Evolutionary conservation across 1,140 invertebrate species (phyloP), one percentile per base, ranked within the genome.

Genomic region (Drosophila ogumai): DNA sequence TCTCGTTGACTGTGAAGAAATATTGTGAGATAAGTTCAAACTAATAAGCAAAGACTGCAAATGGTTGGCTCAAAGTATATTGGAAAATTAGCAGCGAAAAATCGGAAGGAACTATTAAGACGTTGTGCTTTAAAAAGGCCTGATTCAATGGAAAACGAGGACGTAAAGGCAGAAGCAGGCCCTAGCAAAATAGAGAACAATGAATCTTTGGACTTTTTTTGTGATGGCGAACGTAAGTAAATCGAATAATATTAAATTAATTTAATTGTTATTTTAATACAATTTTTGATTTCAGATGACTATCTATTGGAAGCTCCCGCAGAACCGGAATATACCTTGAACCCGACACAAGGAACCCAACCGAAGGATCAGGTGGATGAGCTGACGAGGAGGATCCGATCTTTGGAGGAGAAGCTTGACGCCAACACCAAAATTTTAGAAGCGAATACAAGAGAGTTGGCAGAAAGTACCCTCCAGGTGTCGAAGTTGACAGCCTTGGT

Each of bases 401-500:
- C 28, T 19, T 34, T 52, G 31, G 49, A 52, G 12, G 31, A 19
- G 0, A 52, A 19, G 10, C 49, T 52, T 8, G 28, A 52, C n/a
- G n/a, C n/a, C 10, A 52, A 52, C 31, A 34, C n/a, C 10, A 52
- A 34, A 13, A 19, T 34, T 19, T 52, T 52, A 13, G 10, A 52
- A 13, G 49, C 28, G 5, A 52, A 52, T 13, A 52, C 28, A 19
- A 32, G 28, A 52, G 28, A 32, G n/a, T 13, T 52, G 6, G 28
- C 28, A 52, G 3, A 34, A 52, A 52, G n/a, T 34, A 19, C 49
- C 6, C 28, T 12, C 0, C 49, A 34, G n/a, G 28, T 52, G 15
- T 32, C 28, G 12, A 52, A 52, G 28, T n/a, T 50, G n/a, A 50
- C 47, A 5, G n/a, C 47, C 28, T 50, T 31, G 28, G n/a, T 52